phyloP scores from a whole-genome alignment of 2,888 invertebrate species.

The Eristalinus sepulchralis region DNA sequence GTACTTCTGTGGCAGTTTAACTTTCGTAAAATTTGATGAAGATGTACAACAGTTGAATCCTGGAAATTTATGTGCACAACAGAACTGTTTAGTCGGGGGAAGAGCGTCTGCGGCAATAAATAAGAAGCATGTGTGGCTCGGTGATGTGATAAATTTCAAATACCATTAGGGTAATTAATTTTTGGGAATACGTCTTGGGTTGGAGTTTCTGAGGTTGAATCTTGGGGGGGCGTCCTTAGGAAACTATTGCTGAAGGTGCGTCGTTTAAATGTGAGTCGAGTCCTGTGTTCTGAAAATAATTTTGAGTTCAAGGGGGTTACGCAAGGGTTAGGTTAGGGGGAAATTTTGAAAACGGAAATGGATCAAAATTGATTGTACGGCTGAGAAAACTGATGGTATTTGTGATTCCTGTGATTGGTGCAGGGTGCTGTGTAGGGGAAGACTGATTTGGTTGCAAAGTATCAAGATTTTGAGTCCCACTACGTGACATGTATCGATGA shows the following conservation, averaged over 20 bases:
- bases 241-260: not conserved
- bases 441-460: too few species aligned
- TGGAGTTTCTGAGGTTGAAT: not conserved
- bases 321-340: not conserved
- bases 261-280: not conserved
- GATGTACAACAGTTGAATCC: constrained; percentile 57
- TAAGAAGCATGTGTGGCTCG: constrained; percentile 60
- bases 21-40: constrained; percentile 57
- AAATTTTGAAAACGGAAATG: too few species aligned
- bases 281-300: not conserved
- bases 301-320: not conserved
- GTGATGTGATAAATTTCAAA: constrained; percentile 62
- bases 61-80: constrained; percentile 60
- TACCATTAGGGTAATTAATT: constrained; percentile 70
- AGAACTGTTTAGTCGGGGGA: constrained; percentile 31
- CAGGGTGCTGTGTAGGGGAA: too few species aligned
- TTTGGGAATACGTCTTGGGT: not conserved
- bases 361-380: too few species aligned
- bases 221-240: not conserved
- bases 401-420: too few species aligned
- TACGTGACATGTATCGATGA: too few species aligned
- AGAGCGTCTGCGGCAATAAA: constrained; percentile 39
- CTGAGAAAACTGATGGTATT: too few species aligned
- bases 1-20: constrained; percentile 48
- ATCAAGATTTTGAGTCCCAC: too few species aligned